Base-by-base conservation (phyloP, 1,140 invertebrate genomes). In the Hycleus phaleratus region DNA sequence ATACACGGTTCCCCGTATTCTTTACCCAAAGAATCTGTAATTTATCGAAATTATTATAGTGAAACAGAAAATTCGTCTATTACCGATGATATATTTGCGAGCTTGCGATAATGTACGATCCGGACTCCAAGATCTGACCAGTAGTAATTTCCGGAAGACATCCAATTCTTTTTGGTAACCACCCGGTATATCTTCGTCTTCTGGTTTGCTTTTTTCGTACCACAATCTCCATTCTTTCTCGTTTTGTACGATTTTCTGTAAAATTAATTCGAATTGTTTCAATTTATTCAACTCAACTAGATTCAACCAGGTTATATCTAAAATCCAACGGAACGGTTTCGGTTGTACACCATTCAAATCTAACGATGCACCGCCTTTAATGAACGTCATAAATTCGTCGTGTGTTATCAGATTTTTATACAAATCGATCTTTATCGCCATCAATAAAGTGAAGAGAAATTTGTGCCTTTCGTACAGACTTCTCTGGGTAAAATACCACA, bases 271-370 rank as follows among this genome's bases (percentile, higher is more conserved):
- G 74, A 97, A 98, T 26, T 81, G 83, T 25, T 86, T 80, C 4
- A 97, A 74, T 72, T 94, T 95, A 68, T 87, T 93, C 3, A 98
- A 90, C 74, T 97, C 93, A 1, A 97, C 93, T 49, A 98, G 77
- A 79, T 98, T 98, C 11, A 98, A 72, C 95, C 95, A 98, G 1
- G 93, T 96, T 42, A 96, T 89, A 67, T 98, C 94, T 6, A 95
- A 77, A 66, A 98, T 94, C 95, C 95, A 98, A 66, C 82, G 85
- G 70, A 93, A 95, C 7, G 94, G 94, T 76, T 97, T 98, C 0
- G 93, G 89, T 10, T 82, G 78, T 0, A 96, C 93, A 8, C 91
- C 91, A 73, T 97, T 96, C 45, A 97, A 75, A 77, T 97, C 94
- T 48, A 97, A 74, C 0, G 93, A 95, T 8, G 95, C 94, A 1